phyloP scores from a whole-genome alignment of 2,888 invertebrate genomes.

The Theristus sp. region DNA sequence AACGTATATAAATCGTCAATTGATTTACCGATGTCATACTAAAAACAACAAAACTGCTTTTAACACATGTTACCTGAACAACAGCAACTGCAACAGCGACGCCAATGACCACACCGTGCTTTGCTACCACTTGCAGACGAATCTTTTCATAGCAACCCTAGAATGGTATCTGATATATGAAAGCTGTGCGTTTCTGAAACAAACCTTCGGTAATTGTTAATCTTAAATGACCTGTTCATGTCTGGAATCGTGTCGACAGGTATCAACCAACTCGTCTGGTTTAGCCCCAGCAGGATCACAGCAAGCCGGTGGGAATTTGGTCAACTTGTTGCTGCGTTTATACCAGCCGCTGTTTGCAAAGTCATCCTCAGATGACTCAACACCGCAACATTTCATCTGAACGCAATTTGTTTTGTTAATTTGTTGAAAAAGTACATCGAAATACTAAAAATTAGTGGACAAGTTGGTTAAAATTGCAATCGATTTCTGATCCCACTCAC shows the following conservation, averaged over 20 bases:
- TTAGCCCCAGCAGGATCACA: background rate
- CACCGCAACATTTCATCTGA: background rate
- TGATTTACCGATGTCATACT: too few species aligned
- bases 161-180: too few species aligned
- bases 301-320: background rate
- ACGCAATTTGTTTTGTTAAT: background rate
- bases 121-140: background rate
- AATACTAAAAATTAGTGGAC: too few species aligned
- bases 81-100: constrained; percentile 1
- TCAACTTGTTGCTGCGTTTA: background rate
- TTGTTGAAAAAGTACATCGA: too few species aligned
- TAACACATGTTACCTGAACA: background rate
- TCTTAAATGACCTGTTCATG: background rate
- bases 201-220: too few species aligned
- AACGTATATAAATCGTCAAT: too few species aligned
- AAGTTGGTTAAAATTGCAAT: too few species aligned
- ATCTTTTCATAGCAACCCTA: background rate
- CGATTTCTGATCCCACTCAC: background rate
- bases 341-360: background rate
- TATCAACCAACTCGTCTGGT: background rate
- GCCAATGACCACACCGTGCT: constrained; percentile 1
- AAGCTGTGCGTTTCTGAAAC: too few species aligned
- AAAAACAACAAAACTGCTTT: background rate
- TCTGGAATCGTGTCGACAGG: background rate
- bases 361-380: background rate